phyloP scores from a whole-genome alignment of 2,113 vertebrate species.

The Rostratula benghalensis region DNA sequence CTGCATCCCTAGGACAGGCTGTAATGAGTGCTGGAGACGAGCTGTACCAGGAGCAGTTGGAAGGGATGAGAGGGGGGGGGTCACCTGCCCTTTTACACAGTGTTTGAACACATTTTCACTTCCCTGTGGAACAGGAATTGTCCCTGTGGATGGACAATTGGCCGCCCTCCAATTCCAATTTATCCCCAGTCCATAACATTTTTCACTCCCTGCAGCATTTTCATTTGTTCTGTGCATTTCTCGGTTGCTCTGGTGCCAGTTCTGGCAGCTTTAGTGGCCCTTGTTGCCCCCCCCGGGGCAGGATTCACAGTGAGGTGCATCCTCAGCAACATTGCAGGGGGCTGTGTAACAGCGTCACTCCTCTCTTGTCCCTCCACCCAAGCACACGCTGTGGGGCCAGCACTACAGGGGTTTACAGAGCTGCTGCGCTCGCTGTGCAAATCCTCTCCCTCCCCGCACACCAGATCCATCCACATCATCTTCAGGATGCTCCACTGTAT shows the following conservation, averaged over 20 bases:
- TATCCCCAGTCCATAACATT: not conserved
- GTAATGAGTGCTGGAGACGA: not conserved
- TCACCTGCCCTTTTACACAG: not conserved
- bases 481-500: not conserved
- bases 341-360: not conserved
- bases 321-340: not conserved
- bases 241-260: not conserved
- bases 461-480: not conserved
- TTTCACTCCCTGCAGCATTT: not conserved
- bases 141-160: too few relatives aligned
- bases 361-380: not conserved
- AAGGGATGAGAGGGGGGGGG: not conserved
- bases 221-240: not conserved
- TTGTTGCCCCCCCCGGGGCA: not conserved
- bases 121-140: not conserved
- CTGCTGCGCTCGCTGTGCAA: not conserved
- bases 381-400: accelerated
- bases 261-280: not conserved
- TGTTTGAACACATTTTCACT: not conserved
- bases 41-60: not conserved
- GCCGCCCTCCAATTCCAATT: not conserved
- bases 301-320: not conserved
- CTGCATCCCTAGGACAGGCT: not conserved
- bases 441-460: not conserved
- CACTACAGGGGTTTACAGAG: not conserved